These are phyloP conservation scores for Antheraea assamensis DNA, from an alignment of 2,888 invertebrate species.

Conservation along the genomic window DNA sequence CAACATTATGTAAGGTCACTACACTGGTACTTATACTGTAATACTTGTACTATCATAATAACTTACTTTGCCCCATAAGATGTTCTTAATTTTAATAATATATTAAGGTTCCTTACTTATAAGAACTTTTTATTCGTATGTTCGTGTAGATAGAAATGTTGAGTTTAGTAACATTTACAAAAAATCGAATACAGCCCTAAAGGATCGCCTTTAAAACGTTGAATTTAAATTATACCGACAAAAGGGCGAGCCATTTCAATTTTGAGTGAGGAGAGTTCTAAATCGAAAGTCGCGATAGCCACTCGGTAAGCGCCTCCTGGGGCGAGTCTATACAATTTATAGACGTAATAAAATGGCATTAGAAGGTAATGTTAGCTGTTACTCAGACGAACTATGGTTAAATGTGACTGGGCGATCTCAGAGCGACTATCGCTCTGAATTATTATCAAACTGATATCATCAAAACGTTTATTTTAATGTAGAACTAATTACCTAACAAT, in stretches of 20 bases:
- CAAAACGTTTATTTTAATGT: not conserved
- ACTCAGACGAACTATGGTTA: conserved; percentile 30
- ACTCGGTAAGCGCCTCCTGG: conserved; percentile 70
- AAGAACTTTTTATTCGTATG: not conserved
- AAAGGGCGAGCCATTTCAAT: conserved; percentile 73
- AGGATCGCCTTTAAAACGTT: conserved; percentile 60
- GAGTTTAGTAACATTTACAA: not conserved
- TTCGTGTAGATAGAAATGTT: not conserved
- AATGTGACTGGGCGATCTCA: conserved; percentile 31
- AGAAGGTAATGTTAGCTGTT: conserved; percentile 53
- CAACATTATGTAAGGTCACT: no score
- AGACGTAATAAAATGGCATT: conserved; percentile 73
- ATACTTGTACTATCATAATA: not conserved
- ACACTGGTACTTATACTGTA: no score
- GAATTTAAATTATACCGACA: conserved; percentile 72
- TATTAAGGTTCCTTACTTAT: not conserved
- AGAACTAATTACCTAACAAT: no score
- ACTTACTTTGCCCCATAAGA: not conserved
- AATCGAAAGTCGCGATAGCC: conserved; percentile 75
- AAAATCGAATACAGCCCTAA: conserved; percentile 4
- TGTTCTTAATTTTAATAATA: not conserved
- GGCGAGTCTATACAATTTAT: conserved; percentile 76
- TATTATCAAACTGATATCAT: not conserved
- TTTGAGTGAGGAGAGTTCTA: conserved; percentile 71
- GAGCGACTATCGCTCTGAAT: not conserved